A percentile compares a stretch with the other conserved stretches of the same genome.
Evolutionary conservation across 2,797 vertebrate genomes (phyloP).

Genomic region (Apogon hyalosoma): DNA sequence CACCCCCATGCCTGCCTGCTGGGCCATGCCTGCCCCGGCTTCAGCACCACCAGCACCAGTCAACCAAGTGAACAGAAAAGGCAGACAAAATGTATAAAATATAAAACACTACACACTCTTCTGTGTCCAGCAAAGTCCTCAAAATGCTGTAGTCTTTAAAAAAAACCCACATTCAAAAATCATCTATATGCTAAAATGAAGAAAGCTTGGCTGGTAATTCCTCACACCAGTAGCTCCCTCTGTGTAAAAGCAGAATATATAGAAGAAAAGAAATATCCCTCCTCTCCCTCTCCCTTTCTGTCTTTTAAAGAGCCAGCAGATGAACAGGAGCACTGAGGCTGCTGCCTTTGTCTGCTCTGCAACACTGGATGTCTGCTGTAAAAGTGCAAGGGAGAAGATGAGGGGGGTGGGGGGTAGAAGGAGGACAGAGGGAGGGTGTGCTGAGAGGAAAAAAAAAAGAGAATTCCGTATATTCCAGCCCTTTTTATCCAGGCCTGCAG

Average conservation of each 20-base stretch:
- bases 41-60: conserved; percentile 49
- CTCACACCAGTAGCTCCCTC: conserved; percentile 21
- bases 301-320: conserved; percentile 57
- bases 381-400: conserved; percentile 71
- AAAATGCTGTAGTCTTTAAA: conserved; percentile 16
- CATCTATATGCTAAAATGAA: conserved; percentile 24
- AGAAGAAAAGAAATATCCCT: conserved; percentile 45
- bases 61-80: conserved; percentile 21
- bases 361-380: conserved; percentile 73
- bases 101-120: conserved; percentile 11
- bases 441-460: conserved; percentile 46
- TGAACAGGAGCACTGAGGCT: conserved; percentile 68
- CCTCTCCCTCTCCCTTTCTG: conserved; percentile 25
- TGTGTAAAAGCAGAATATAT: conserved; percentile 8
- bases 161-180: conserved; percentile 29
- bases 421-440: conserved; percentile 61
- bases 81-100: conserved; percentile 28
- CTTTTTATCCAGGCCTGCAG: conserved; percentile 44
- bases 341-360: conserved; percentile 79
- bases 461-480: conserved; percentile 67
- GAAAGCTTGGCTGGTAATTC: conserved; percentile 40
- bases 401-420: conserved; percentile 54
- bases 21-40: conserved; percentile 88
- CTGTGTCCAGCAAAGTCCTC: conserved; percentile 29
- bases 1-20: conserved; percentile 86